These are phyloP conservation scores for Drosophila parabipectinata DNA, from an alignment of 1,140 invertebrate genomes.

Conservation along the genomic window DNA sequence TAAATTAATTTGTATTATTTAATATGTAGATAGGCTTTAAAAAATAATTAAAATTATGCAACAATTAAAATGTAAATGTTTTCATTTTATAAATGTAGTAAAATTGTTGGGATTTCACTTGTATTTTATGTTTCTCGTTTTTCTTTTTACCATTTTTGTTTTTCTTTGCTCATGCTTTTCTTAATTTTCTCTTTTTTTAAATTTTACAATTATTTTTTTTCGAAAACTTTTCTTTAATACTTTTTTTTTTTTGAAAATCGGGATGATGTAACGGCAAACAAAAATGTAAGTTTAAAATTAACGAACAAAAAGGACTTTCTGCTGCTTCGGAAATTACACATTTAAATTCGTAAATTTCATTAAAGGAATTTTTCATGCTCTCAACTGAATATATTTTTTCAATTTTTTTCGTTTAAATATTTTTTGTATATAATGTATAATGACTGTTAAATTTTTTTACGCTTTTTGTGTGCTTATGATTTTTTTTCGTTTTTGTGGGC, in stretches of 20 bases:
- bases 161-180: constrained; percentile 60
- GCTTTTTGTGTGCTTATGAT: constrained; percentile 32
- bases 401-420: constrained; percentile 1
- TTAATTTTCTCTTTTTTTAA: constrained; percentile 30
- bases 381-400: constrained; percentile 58
- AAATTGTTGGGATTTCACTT: constrained; percentile 77
- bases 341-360: constrained; percentile 83
- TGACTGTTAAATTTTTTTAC: constrained; percentile 74
- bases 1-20: constrained; percentile 59
- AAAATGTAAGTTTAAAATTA: constrained; percentile 37
- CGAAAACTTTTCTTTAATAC: constrained; percentile 63
- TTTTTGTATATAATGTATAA: constrained; percentile 68
- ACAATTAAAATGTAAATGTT: constrained; percentile 82
- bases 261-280: constrained; percentile 20
- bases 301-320: constrained; percentile 38
- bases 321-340: constrained; percentile 66
- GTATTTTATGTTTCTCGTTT: constrained; percentile 51
- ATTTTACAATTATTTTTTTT: constrained; percentile 14
- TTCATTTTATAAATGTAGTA: constrained; percentile 83
- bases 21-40: constrained; percentile 64
- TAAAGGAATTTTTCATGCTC: constrained; percentile 76
- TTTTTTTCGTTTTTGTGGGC: constrained; percentile 35
- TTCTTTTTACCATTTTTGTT: constrained; percentile 32
- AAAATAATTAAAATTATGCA: constrained; percentile 83
- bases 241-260: constrained; percentile 57